These are phyloP conservation scores for Aeoliscus strigatus DNA, from an alignment of 2,797 vertebrate genomes.

Conservation along the genomic window DNA sequence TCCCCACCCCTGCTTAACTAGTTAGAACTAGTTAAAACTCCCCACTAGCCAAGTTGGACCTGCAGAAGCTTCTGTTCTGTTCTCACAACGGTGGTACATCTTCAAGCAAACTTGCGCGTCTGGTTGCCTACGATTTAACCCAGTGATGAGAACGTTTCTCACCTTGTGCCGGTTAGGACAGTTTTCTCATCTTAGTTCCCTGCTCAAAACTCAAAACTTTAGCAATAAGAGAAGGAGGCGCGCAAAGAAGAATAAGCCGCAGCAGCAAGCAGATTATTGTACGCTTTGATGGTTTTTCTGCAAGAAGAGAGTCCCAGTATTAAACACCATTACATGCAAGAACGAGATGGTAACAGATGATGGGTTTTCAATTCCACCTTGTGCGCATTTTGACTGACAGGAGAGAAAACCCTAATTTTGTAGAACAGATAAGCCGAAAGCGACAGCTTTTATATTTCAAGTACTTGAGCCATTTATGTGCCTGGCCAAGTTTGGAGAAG, in stretches of 20 bases:
- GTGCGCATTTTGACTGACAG: conserved; percentile 35
- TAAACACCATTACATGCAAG: conserved; percentile 29
- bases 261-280: conserved; percentile 2
- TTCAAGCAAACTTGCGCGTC: no score
- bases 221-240: conserved; percentile 4
- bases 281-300: conserved; percentile 14
- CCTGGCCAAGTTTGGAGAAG: conserved; percentile 16
- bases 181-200: no score
- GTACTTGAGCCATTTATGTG: conserved; percentile 15
- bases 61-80: no score
- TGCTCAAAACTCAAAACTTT: conserved; percentile 12
- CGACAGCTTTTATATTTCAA: conserved; percentile 34
- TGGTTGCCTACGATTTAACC: no score
- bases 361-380: conserved; percentile 42
- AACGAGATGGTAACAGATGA: conserved; percentile 36
- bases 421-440: conserved; percentile 29
- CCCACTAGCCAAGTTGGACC: no score
- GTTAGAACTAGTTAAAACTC: no score
- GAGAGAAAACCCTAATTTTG: conserved; percentile 23
- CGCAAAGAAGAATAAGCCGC: conserved; percentile 13
- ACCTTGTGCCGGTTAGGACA: no score
- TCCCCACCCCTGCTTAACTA: no score
- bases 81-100: no score
- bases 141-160: no score
- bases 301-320: conserved; percentile 22